Evolutionary conservation across 2,888 invertebrate genomes (phyloP).

Genomic region (Antheraea assamensis): DNA sequence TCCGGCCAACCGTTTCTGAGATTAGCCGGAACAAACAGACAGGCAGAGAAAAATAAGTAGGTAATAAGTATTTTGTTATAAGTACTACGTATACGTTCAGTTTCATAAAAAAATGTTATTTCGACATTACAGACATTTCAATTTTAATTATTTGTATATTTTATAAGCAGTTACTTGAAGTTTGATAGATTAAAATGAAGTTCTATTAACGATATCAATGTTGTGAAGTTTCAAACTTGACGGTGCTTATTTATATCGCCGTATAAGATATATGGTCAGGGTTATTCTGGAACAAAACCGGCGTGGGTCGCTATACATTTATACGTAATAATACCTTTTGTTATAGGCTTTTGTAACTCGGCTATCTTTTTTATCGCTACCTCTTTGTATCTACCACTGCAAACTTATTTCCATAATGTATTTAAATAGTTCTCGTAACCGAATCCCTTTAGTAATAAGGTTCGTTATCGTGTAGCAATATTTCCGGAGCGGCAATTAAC

Average conservation of each 20-base stretch:
- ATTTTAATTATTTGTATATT: background rate
- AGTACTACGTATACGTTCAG: no score
- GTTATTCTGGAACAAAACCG: slow-evolving; percentile 26
- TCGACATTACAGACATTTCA: no score
- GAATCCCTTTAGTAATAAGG: slow-evolving; percentile 33
- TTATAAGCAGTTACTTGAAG: background rate
- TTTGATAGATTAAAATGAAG: background rate
- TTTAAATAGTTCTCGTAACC: slow-evolving; percentile 21
- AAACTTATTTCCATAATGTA: slow-evolving; percentile 31
- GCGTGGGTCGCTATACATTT: slow-evolving; percentile 48
- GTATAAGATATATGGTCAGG: slow-evolving; percentile 19
- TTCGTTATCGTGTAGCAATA: slow-evolving; percentile 31
- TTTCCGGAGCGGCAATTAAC: slow-evolving; percentile 28
- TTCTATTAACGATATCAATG: background rate
- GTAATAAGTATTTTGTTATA: no score
- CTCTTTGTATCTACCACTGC: slow-evolving; percentile 56
- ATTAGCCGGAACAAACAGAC: no score
- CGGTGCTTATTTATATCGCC: background rate
- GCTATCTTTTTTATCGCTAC: slow-evolving; percentile 74
- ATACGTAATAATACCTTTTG: slow-evolving; percentile 69
- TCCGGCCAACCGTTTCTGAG: no score
- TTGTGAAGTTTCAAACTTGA: background rate
- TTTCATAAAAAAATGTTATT: no score
- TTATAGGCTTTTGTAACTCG: slow-evolving; percentile 67
- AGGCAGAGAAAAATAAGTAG: no score